A percentile compares a stretch with the other conserved stretches of the same genome.
phyloP scores from a whole-genome alignment of 2,113 vertebrate species.

The Fulmarus glacialis region DNA sequence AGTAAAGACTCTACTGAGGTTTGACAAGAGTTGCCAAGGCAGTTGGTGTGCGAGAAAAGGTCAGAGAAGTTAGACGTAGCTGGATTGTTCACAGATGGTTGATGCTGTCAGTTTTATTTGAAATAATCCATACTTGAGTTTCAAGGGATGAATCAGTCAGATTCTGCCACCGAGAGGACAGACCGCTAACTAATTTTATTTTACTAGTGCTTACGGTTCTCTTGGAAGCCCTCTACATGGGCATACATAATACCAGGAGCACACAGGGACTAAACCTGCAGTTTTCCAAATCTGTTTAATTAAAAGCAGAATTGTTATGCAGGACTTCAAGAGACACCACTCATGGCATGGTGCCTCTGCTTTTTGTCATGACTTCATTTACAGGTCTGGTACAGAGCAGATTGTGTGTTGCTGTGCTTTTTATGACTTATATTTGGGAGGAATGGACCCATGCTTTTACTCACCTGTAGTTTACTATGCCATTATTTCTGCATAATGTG shows the following conservation, averaged over 20 bases:
- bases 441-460: neutral
- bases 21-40: conserved; percentile 1
- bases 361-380: neutral
- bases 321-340: neutral
- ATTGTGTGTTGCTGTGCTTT: neutral
- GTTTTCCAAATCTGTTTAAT: neutral
- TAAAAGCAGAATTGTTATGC: neutral
- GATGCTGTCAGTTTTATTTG: conserved; percentile 18
- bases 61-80: conserved; percentile 27
- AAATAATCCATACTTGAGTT: conserved; percentile 1
- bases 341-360: neutral
- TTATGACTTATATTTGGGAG: neutral
- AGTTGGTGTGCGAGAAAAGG: conserved; percentile 37
- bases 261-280: neutral
- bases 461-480: neutral
- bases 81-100: conserved; percentile 18
- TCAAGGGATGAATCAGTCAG: neutral
- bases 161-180: neutral
- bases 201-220: neutral
- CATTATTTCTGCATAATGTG: neutral
- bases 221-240: neutral
- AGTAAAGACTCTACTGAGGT: conserved; percentile 40
- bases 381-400: neutral
- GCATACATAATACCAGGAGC: neutral
- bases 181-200: neutral